Evolutionary conservation across 2,113 vertebrate species (phyloP).

Genomic region (Perca fluviatilis): DNA sequence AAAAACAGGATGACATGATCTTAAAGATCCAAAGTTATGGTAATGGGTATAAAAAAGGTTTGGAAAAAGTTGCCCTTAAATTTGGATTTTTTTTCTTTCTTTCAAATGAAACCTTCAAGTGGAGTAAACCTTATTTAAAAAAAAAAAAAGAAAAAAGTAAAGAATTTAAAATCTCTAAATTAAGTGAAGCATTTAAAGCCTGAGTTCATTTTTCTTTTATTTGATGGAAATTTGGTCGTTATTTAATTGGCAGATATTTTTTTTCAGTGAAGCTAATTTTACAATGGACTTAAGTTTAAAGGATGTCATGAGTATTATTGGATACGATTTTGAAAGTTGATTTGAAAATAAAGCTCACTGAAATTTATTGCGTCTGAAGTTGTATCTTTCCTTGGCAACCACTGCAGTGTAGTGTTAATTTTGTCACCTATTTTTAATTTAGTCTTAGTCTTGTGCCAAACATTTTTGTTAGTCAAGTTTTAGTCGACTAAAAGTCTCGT

Average conservation of each 20-base stretch:
- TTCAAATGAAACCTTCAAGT: constrained; percentile 55
- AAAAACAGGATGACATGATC: constrained; percentile 26
- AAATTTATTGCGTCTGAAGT: constrained; percentile 66
- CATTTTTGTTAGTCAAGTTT: too few species aligned
- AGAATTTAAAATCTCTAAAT: constrained; percentile 50
- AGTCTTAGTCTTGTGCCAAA: too few species aligned
- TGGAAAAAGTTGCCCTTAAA: constrained; percentile 72
- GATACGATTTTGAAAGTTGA: constrained; percentile 69
- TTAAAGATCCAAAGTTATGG: constrained; percentile 59
- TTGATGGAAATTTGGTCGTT: constrained; percentile 64
- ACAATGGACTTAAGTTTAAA: constrained; percentile 65
- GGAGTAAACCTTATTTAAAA: constrained; percentile 46
- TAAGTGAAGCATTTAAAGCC: constrained; percentile 65
- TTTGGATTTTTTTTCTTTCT: constrained; percentile 58
- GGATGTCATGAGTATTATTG: constrained; percentile 72
- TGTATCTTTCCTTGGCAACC: neutral
- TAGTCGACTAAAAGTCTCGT: too few species aligned
- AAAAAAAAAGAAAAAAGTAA: neutral
- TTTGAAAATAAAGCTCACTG: constrained; percentile 89
- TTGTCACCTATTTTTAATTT: too few species aligned
- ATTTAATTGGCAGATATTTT: constrained; percentile 78
- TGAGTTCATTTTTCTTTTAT: constrained; percentile 56
- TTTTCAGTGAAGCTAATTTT: constrained; percentile 83
- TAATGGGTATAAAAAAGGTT: constrained; percentile 59
- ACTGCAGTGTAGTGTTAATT: too few species aligned